Evolutionary conservation across 2,113 vertebrate genomes (phyloP), one percentile per base, ranked within the genome.

Genomic region (Sander vitreus): DNA sequence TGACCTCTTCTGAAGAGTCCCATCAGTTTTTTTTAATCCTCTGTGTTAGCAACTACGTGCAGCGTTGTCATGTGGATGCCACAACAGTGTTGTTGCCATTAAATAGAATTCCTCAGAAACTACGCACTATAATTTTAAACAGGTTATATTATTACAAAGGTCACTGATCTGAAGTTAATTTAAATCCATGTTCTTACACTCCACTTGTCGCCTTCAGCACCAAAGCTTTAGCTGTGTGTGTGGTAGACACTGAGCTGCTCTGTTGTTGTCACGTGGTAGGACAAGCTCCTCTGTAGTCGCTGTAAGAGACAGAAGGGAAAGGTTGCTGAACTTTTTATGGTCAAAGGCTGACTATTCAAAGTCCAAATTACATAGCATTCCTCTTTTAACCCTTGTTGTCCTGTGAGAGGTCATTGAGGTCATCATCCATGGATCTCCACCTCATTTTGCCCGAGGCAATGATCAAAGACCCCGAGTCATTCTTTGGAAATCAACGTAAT

Each of bases 311-410:
- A 74, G 69, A 63, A 77, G 64, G 57, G 8, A 30, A 55, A 27
- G 39, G 69, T 36, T 39, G 14, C 47, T 43, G 55, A 36, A 25
- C 11, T 47, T 43, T 19, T 23, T 11, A 1, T 67, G 74, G 59
- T 70, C 59, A 71, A 71, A 36, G n/a, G 21, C 21, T 2, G 0
- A 70, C 0, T 21, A 21, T 43, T 71, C 11, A 60, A 66, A 79
- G 36, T 72, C 62, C 13, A 50, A 48, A 36, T 72, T 13, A 72
- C 21, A 30, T 15, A 59, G 33, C 18, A 80, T 69, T 77, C 25
- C 63, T 77, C 64, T 53, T 50, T 65, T 57, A 80, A 77, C 55
- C 67, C 16, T 33, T 55, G 58, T 11, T 23, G 45, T 48, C 25
- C 48, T 27, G 14, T 18, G 51, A 60, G 23, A 73, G 68, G 10